A percentile compares a stretch with the other conserved stretches of the same genome.
These are phyloP conservation scores for Puntigrus tetrazona DNA, from an alignment of 2,113 vertebrate genomes.

Conservation along the genomic window DNA sequence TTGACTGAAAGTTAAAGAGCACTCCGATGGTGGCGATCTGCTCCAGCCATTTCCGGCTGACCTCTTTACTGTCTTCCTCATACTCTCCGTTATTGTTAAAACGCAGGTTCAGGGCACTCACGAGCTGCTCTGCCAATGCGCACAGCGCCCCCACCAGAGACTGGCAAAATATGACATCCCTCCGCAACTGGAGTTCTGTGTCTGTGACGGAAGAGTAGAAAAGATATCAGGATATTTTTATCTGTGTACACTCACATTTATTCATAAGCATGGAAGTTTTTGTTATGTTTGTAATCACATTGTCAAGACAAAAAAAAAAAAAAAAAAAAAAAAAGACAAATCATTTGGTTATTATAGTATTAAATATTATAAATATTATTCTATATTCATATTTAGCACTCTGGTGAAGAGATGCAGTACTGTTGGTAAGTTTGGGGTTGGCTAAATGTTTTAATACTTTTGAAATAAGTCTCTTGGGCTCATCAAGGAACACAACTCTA, in stretches of 20 bases:
- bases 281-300: not conserved
- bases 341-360: not conserved
- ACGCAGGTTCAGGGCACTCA: conserved; percentile 86
- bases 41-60: conserved; percentile 97
- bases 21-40: conserved; percentile 90
- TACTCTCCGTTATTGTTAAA: conserved; percentile 97
- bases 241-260: not conserved
- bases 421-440: not conserved
- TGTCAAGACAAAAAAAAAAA: not conserved
- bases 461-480: not conserved
- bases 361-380: not conserved
- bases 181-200: conserved; percentile 87
- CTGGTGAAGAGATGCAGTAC: not conserved
- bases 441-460: not conserved
- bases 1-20: conserved; percentile 91
- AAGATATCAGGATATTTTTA: not conserved
- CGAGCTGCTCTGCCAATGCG: conserved; percentile 89
- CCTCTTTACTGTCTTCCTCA: conserved; percentile 92
- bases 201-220: conserved; percentile 72
- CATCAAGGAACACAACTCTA: too few species aligned
- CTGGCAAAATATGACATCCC: conserved; percentile 95
- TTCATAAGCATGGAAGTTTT: not conserved
- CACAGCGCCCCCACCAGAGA: conserved; percentile 87
- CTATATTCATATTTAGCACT: not conserved
- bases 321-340: not conserved